phyloP scores from a whole-genome alignment of 2,888 invertebrate species.

The Amblyjoppa fuscipennis region DNA sequence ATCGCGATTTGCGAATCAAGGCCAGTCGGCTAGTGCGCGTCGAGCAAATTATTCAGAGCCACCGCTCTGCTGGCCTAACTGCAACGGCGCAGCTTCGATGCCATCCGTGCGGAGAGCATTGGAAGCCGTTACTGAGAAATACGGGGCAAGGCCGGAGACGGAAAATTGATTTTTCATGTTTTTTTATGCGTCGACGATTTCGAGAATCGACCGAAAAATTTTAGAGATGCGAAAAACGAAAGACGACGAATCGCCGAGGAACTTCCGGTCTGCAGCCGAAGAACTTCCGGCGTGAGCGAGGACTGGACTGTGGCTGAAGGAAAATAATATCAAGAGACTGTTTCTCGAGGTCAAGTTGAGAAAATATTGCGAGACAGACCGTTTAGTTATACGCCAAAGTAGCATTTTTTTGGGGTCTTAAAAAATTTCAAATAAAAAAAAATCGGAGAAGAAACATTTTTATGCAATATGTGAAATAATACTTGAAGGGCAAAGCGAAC shows the following conservation, averaged over 20 bases:
- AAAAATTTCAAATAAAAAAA: too few species aligned
- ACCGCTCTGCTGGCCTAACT: constrained; percentile 11
- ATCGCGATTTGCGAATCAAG: constrained; percentile 61
- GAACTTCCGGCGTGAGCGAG: constrained; percentile 25
- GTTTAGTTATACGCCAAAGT: too few species aligned
- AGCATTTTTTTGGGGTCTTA: too few species aligned
- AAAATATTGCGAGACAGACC: too few species aligned
- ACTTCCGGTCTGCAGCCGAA: background rate
- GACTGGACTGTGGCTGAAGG: background rate
- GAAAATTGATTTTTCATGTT: background rate
- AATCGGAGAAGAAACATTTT: background rate
- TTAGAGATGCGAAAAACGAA: background rate
- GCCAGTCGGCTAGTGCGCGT: constrained; percentile 66
- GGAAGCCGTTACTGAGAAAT: background rate
- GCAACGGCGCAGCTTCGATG: constrained; percentile 31
- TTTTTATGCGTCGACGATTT: background rate
- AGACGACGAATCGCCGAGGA: background rate
- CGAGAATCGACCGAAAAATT: background rate
- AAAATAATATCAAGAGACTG: background rate
- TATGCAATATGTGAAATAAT: background rate
- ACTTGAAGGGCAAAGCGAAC: constrained; percentile 15
- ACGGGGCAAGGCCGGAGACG: background rate
- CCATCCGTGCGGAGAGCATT: constrained; percentile 3
- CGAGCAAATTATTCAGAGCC: constrained; percentile 63
- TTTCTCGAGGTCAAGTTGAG: too few species aligned